Percentiles rank a stretch among this genome's conserved stretches.
Conservation (phyloP, 1,140 invertebrate species). For the Diplogasteroides magnus region DNA sequence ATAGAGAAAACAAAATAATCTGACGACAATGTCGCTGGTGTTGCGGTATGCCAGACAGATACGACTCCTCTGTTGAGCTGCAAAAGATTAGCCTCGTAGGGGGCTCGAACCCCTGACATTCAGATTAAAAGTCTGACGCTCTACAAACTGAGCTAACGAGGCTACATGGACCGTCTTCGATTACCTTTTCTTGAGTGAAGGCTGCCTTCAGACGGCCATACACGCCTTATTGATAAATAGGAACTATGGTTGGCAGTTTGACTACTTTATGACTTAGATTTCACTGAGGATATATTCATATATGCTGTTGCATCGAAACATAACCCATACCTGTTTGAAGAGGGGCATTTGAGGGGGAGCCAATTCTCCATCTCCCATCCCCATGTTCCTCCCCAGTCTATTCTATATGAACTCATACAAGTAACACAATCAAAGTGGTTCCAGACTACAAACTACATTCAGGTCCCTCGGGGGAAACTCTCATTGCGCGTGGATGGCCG, state of each 20-base stretch:
- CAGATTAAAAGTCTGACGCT: too few relatives aligned
- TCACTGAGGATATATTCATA: too few relatives aligned
- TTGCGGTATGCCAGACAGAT: not conserved
- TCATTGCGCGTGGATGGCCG: constrained; percentile 8
- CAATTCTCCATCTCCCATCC: constrained; percentile 28
- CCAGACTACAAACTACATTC: constrained; percentile 11
- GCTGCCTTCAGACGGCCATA: not conserved
- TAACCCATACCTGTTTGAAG: not conserved
- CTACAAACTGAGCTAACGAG: too few relatives aligned
- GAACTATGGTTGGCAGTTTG: too few relatives aligned
- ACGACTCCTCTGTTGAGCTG: not conserved
- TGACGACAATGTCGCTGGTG: not conserved
- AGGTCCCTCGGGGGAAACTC: constrained; percentile 5
- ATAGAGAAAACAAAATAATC: constrained; percentile 25
- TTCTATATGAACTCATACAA: constrained; percentile 41
- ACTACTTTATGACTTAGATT: too few relatives aligned
- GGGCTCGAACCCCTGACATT: too few relatives aligned
- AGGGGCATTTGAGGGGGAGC: not conserved
- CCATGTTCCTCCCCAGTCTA: constrained; percentile 18
- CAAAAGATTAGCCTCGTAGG: not conserved
- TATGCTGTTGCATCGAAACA: too few relatives aligned
- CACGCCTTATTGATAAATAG: too few relatives aligned
- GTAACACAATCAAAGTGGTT: constrained; percentile 12
- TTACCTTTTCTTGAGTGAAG: constrained; percentile 18
- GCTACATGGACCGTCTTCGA: too few relatives aligned